Base-by-base conservation (phyloP, 1,140 invertebrate genomes). In the Fopius arisanus region DNA sequence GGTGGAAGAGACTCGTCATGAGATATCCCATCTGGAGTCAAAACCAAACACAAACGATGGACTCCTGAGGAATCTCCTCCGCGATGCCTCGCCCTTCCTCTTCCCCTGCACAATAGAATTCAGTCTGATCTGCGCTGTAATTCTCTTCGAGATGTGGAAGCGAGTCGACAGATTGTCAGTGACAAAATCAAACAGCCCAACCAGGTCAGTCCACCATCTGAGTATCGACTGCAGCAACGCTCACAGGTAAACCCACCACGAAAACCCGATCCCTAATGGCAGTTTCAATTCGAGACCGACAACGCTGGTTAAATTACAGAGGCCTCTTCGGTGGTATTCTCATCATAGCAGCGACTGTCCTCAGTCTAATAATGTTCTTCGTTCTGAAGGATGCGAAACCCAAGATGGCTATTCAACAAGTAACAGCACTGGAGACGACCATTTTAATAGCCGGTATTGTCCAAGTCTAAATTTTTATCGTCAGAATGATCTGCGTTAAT, bases 41-140 rank as follows among this genome's bases (percentile, higher is more conserved):
- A 84, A 89, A 78, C 84, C 4, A 7, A 85, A 65, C 80, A 83
- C 79, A 83, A 85, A 79, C 77, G 79, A 91, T 89, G 91, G 91
- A 87, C 84, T 92, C 82, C 86, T 91, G 76, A 88, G 90, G 23
- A 89, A 90, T 37, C 84, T 97, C 21, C 91, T 96, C 1, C 91
- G 94, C 79, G 92, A 94, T 81, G 92, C 94, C 2, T 93, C 93
- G 21, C 95, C 95, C 1, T 96, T 96, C 83, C 90, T 97, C 4
- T 97, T 96, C 82, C 95, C 95, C 1, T 96, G 95, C 85, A 96
- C 94, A 51, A 96, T 97, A 78, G 95, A 97, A 86, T 97, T 96
- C 88, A 92, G 91, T 29, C 86, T 93, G 23, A 92, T 97, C 75
- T 96, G 94, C 83, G 94, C 95, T 31, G 95, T 95, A 21, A 95